Evolutionary conservation across 53 echinoderm and acorn worm species (phyloP).

Genomic region (Holothuria scabra): DNA sequence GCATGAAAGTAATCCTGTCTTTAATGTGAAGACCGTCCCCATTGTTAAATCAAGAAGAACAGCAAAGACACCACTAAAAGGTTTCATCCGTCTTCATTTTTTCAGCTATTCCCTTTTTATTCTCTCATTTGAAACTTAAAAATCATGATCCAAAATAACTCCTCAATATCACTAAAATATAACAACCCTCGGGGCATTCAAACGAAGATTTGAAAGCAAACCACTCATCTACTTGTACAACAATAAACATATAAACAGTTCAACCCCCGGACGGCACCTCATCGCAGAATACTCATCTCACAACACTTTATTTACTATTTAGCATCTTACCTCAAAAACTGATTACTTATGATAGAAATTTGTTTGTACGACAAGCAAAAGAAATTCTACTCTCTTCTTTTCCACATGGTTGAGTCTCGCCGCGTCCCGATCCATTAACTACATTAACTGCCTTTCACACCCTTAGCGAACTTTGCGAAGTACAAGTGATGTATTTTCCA

Average conservation of each 20-base stretch:
- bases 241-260: no score
- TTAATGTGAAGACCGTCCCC: no score
- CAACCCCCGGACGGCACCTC: no score
- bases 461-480: conserved; percentile 31
- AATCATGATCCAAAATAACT: not conserved
- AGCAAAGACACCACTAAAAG: no score
- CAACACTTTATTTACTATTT: conserved; percentile 38
- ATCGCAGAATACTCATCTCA: conserved; percentile 22
- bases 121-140: not conserved
- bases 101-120: not conserved
- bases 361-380: conserved; percentile 32
- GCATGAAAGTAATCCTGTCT: no score
- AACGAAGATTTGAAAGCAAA: no score
- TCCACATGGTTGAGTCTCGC: conserved; percentile 18
- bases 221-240: no score
- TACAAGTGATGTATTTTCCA: conserved; percentile 38
- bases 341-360: conserved; percentile 44
- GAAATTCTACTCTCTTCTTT: not conserved
- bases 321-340: not conserved
- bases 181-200: no score
- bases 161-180: no score
- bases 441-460: conserved; percentile 37
- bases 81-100: not conserved
- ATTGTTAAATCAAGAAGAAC: no score
- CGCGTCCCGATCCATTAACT: conserved; percentile 34